Percentiles rank a stretch among this genome's conserved stretches.
Evolutionary conservation across 2,113 vertebrate genomes (phyloP).

Genomic region (Tachysurus fulvidraco): DNA sequence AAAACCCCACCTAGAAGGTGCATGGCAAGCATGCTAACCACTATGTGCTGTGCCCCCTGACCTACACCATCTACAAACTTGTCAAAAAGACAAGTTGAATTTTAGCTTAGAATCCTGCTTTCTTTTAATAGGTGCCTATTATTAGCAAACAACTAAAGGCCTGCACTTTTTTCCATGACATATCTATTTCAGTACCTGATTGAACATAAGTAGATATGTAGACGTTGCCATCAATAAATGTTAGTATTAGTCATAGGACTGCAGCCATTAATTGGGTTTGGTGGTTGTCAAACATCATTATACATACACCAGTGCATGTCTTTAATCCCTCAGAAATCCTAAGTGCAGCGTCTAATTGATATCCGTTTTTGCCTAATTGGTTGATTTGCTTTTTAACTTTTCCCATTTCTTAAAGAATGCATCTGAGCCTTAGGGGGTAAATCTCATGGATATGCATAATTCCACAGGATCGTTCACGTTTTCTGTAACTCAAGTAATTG

Average conservation of each 20-base stretch:
- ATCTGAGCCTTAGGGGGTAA: conserved; percentile 43
- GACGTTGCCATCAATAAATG: conserved; percentile 30
- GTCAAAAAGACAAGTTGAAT: background rate
- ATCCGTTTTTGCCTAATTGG: conserved; percentile 77
- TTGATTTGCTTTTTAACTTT: conserved; percentile 52
- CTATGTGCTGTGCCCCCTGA: too few species aligned
- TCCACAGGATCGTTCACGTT: conserved; percentile 24
- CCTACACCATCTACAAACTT: background rate
- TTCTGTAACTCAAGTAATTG: conserved; percentile 28
- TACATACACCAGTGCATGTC: conserved; percentile 67
- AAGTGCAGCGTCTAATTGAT: conserved; percentile 77
- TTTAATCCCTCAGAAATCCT: conserved; percentile 73
- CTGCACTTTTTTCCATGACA: conserved; percentile 22
- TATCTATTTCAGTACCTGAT: conserved; percentile 28
- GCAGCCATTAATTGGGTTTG: background rate
- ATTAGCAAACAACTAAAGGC: conserved; percentile 15
- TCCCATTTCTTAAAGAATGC: conserved; percentile 59
- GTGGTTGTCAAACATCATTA: conserved; percentile 62
- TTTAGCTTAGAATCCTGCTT: background rate
- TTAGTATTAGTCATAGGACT: conserved; percentile 29
- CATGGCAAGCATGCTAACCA: too few species aligned
- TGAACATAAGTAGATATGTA: conserved; percentile 26
- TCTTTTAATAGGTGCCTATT: background rate
- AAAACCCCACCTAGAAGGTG: too few species aligned
- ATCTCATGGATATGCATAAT: background rate